phyloP scores from a whole-genome alignment of 2,113 vertebrate species.

The Clarias macrocephalus region DNA sequence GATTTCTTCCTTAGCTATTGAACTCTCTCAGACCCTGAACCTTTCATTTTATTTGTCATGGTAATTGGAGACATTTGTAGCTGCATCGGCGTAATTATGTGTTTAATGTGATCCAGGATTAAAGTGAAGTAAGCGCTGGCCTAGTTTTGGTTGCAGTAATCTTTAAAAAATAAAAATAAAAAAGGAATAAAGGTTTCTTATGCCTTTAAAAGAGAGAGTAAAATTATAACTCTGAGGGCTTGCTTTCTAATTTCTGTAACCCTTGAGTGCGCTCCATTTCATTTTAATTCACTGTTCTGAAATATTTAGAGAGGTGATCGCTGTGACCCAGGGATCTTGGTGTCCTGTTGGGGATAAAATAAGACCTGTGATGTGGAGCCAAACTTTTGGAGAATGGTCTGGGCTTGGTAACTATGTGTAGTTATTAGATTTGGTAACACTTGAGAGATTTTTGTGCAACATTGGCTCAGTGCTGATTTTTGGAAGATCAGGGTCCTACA shows the following conservation, averaged over 20 bases:
- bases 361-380: slow-evolving; percentile 35
- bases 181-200: slow-evolving; percentile 31
- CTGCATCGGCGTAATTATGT: slow-evolving; percentile 63
- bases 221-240: slow-evolving; percentile 44
- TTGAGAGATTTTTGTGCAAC: background rate
- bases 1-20: slow-evolving; percentile 44
- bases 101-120: slow-evolving; percentile 68
- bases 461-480: background rate
- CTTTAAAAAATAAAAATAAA: slow-evolving; percentile 35
- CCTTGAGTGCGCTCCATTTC: slow-evolving; percentile 30
- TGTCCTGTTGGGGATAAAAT: slow-evolving; percentile 4
- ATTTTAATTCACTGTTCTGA: slow-evolving; percentile 44
- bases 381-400: slow-evolving; percentile 34
- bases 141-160: slow-evolving; percentile 50
- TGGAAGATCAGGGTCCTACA: background rate
- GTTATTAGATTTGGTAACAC: slow-evolving; percentile 21
- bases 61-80: slow-evolving; percentile 63
- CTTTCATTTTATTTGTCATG: slow-evolving; percentile 57
- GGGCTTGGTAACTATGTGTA: slow-evolving; percentile 8
- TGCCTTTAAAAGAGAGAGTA: slow-evolving; percentile 38
- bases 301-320: slow-evolving; percentile 29
- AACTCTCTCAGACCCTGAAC: slow-evolving; percentile 44
- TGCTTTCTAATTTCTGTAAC: slow-evolving; percentile 53
- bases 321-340: slow-evolving; percentile 37
- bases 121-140: slow-evolving; percentile 56